These are phyloP conservation scores for Exephanes ischioxanthus DNA, from an alignment of 2,888 invertebrate genomes.

Conservation along the genomic window DNA sequence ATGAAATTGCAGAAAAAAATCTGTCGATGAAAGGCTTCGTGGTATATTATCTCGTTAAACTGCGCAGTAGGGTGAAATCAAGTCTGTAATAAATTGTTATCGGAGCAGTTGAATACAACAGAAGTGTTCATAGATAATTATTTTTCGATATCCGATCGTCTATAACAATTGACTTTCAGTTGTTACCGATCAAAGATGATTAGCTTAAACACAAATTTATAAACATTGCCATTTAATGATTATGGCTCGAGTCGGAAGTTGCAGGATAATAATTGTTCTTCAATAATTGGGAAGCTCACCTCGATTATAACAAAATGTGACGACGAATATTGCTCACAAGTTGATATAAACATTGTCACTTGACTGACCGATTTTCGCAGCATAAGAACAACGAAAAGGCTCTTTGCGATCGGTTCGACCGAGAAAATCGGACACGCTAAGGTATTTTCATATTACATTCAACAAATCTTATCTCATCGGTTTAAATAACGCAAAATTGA, in stretches of 20 bases:
- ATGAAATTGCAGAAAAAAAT: background rate
- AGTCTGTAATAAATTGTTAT: no score
- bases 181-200: no score
- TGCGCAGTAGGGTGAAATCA: background rate
- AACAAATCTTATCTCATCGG: background rate
- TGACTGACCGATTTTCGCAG: background rate
- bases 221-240: background rate
- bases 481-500: background rate
- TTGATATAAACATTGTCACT: conserved; percentile 5
- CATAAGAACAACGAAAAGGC: background rate
- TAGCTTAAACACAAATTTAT: no score
- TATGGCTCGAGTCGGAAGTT: background rate
- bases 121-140: no score
- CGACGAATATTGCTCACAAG: background rate
- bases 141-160: no score
- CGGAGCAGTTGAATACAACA: no score
- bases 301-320: background rate
- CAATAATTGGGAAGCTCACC: background rate
- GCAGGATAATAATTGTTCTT: background rate
- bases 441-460: background rate
- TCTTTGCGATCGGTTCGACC: background rate
- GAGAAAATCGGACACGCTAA: background rate
- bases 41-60: background rate
- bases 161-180: no score
- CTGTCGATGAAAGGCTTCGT: background rate